Evolutionary conservation across 2,797 vertebrate species (phyloP).

Genomic region (Sebastes glaucus): DNA sequence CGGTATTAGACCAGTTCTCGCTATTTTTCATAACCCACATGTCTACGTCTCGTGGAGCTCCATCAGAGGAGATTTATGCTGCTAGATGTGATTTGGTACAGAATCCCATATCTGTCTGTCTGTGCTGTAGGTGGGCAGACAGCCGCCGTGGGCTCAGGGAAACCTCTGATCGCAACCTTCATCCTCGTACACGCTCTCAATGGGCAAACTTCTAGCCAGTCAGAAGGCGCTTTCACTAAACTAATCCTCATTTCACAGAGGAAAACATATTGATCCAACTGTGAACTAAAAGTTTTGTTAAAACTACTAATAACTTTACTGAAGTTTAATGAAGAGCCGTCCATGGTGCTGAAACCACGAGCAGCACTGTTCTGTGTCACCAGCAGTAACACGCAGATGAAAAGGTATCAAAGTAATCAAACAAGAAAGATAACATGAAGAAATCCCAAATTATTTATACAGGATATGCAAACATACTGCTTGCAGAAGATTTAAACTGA

Average conservation of each 20-base stretch:
- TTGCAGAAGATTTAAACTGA: neutral
- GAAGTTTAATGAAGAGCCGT: neutral
- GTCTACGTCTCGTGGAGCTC: slow-evolving; percentile 6
- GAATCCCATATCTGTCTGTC: slow-evolving; percentile 14
- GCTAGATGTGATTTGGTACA: slow-evolving; percentile 41
- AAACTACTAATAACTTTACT: neutral
- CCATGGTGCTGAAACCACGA: neutral
- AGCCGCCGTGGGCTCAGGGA: slow-evolving; percentile 11
- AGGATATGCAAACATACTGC: neutral
- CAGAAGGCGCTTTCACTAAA: neutral
- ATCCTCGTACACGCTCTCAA: neutral
- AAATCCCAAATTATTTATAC: neutral
- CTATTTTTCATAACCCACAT: slow-evolving; percentile 15
- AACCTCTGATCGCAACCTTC: slow-evolving; percentile 33
- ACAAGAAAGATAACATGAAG: neutral
- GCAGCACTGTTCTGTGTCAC: neutral
- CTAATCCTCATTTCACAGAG: neutral
- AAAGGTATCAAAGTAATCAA: neutral
- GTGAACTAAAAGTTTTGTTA: neutral
- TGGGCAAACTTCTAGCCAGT: neutral
- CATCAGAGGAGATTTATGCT: slow-evolving; percentile 23
- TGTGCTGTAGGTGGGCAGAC: slow-evolving; percentile 5
- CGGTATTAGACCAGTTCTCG: slow-evolving; percentile 3
- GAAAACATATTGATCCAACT: neutral
- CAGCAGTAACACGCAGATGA: neutral